Base-by-base conservation (phyloP, 2,888 invertebrate genomes). In the Keiferia lycopersicella region DNA sequence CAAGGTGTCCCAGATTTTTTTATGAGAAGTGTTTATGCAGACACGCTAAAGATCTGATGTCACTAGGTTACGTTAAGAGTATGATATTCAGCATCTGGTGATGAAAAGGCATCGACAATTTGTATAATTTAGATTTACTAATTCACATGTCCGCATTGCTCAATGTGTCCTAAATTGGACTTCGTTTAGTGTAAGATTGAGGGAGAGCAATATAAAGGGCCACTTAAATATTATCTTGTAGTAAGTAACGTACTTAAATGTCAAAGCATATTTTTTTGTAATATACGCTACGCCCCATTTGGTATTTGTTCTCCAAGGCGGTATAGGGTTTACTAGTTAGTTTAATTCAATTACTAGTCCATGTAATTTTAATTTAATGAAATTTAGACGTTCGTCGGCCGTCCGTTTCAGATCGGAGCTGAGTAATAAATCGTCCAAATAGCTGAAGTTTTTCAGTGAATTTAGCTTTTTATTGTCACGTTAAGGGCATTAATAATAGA, bases 321-420 rank as follows among this genome's bases (percentile, higher is more conserved):
- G 91, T 91, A 84, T 86, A 88, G 88, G 88, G 88, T 91, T 91
- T 90, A 90, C 82, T 91, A 91, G 88, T 84, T 91, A 91, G 90
- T 78, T 84, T 91, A 90, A 91, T 90, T 89, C 86, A 89, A 89
- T 88, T 88, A 88, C 91, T 91, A 91, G 91, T 91, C 91, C 87
- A 87, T 86, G 79, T 91, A 90, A 88, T 87, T 81, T 86, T 89
- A 89, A 87, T 84, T 79, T 87, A 85, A 88, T 85, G 79, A 83
- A 81, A 22, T 82, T 82, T 87, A 87, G 86, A 82, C 74, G 78
- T 86, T 82, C 82, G 86, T 83, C 84, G 84, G 84, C 80, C 79
- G 75, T 76, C 74, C 70, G 70, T 65, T 64, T 41, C 38, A 7
- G 34, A 56, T n/a, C n/a, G 34, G 16, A 26, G 16, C 65, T 58